These are phyloP conservation scores for Cremastinae sp. DNA, from an alignment of 2,888 invertebrate species.

Conservation along the genomic window DNA sequence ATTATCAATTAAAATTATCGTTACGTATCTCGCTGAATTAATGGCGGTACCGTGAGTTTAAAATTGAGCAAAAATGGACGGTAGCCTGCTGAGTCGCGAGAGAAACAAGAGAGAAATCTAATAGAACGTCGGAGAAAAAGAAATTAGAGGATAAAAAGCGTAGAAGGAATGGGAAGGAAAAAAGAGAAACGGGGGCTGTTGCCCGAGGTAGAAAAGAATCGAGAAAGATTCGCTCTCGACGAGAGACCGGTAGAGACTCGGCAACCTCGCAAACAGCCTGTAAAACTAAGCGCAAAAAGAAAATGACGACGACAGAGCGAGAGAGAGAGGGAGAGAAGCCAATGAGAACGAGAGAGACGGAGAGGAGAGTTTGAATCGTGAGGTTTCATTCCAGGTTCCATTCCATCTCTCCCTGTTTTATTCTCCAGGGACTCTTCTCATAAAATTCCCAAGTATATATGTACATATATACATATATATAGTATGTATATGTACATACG, in stretches of 20 bases:
- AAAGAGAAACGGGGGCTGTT: conserved; percentile 58
- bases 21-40: too few relatives aligned
- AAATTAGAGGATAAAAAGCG: conserved; percentile 13
- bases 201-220: conserved; percentile 50
- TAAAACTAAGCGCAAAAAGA: conserved; percentile 74
- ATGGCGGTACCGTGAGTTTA: too few relatives aligned
- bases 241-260: conserved; percentile 66
- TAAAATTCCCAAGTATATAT: conserved; percentile 16
- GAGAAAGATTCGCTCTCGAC: conserved; percentile 53
- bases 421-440: conserved; percentile 27
- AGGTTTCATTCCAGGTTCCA: conserved; percentile 44
- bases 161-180: conserved; percentile 24
- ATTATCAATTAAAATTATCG: too few relatives aligned
- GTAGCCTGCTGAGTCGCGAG: not conserved
- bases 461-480: not conserved
- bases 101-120: conserved; percentile 33
- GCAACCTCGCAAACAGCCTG: conserved; percentile 74
- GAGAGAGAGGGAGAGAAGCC: conserved; percentile 42
- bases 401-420: conserved; percentile 38
- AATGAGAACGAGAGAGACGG: not conserved
- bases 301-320: conserved; percentile 66
- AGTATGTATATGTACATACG: not conserved
- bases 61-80: too few relatives aligned
- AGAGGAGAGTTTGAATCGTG: conserved; percentile 61
- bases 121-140: conserved; percentile 43